Evolutionary conservation across 2,797 vertebrate genomes (phyloP).

Genomic region (Phylloscopus collybita): DNA sequence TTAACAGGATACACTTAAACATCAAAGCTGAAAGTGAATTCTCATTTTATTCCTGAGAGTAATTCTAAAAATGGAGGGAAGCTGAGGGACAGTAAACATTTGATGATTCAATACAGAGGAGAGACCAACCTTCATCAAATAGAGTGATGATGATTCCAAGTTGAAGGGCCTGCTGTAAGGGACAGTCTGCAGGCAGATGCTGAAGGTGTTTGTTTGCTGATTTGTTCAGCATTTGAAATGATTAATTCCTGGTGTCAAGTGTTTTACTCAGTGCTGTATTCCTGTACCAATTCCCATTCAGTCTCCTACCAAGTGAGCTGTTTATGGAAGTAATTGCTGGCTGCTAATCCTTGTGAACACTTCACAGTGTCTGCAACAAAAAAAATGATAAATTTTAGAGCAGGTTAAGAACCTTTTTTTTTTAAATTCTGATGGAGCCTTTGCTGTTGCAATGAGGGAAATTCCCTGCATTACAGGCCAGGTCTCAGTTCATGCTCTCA

Average conservation of each 20-base stretch:
- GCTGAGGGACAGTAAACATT: background rate
- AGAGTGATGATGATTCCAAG: background rate
- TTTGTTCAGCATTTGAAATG: background rate
- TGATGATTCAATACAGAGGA: background rate
- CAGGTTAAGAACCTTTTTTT: background rate
- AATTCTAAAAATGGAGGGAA: background rate
- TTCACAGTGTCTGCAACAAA: background rate
- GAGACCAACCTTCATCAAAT: background rate
- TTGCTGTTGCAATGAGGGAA: background rate
- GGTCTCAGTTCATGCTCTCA: background rate
- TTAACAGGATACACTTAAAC: background rate
- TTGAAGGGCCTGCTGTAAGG: background rate
- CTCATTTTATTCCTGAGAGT: slow-evolving; percentile 11
- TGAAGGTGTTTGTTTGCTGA: background rate
- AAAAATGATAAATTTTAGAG: background rate
- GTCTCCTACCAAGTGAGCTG: background rate
- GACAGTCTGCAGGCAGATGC: background rate
- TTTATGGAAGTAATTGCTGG: background rate
- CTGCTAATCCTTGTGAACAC: background rate
- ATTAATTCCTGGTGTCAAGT: background rate
- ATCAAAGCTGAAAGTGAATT: slow-evolving; percentile 29
- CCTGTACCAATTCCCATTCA: background rate
- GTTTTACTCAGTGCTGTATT: background rate
- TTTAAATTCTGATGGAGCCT: background rate
- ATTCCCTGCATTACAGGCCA: background rate